Evolutionary conservation across 2,113 vertebrate species (phyloP).

Genomic region (Microtus montanus): DNA sequence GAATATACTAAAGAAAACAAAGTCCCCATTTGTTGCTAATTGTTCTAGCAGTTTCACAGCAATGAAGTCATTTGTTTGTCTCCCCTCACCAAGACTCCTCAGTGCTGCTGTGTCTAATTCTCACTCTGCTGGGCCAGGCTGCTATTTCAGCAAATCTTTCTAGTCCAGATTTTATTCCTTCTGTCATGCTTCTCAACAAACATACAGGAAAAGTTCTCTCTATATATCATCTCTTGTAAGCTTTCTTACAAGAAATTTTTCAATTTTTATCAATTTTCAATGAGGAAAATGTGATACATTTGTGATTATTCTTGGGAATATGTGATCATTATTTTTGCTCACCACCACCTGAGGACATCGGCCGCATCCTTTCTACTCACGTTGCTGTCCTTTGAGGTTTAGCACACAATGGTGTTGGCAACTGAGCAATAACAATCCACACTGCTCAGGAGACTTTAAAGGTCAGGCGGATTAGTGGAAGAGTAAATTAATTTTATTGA

Average conservation of each 20-base stretch:
- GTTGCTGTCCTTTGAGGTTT: neutral
- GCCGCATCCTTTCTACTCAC: neutral
- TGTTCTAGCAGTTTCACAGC: neutral
- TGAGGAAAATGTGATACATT: neutral
- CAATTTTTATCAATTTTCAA: neutral
- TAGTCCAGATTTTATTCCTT: neutral
- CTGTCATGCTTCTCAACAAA: conserved; percentile 31
- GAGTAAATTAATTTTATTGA: conserved; percentile 89
- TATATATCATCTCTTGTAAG: neutral
- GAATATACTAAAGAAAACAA: conserved; percentile 2
- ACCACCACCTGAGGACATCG: neutral
- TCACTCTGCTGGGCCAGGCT: neutral
- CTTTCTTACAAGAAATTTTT: neutral
- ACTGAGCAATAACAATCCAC: conserved; percentile 2
- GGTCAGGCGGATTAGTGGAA: conserved; percentile 84
- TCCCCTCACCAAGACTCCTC: neutral
- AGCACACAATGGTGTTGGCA: conserved; percentile 3
- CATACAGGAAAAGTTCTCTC: neutral
- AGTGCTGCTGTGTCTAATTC: neutral
- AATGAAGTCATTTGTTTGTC: neutral
- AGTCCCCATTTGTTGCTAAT: neutral
- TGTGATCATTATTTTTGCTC: neutral
- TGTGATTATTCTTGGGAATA: neutral
- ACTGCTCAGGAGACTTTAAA: neutral
- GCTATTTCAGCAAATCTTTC: conserved; percentile 38